phyloP scores from a whole-genome alignment of 2,797 vertebrate species.

The Poeciliopsis paucimaculata region DNA sequence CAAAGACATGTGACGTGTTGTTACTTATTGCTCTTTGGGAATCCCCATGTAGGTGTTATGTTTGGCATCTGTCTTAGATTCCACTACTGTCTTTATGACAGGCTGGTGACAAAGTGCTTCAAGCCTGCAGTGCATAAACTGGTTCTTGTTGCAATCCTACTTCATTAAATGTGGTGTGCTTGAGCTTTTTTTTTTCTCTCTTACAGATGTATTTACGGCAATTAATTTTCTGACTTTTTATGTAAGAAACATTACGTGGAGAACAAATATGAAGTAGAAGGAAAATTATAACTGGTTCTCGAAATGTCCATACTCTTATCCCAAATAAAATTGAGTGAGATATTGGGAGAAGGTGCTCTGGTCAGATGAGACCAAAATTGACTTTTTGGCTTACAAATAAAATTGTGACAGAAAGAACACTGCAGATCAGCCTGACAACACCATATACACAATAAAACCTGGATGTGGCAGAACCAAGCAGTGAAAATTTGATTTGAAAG shows the following conservation, averaged over 20 bases:
- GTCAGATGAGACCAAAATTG: neutral
- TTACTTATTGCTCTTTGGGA: neutral
- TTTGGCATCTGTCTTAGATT: neutral
- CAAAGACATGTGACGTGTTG: neutral
- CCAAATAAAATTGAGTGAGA: neutral
- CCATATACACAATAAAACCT: no score
- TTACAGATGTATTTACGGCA: neutral
- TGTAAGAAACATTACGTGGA: neutral
- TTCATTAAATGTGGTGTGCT: neutral
- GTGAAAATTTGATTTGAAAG: neutral
- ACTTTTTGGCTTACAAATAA: neutral
- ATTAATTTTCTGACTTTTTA: neutral
- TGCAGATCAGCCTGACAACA: no score
- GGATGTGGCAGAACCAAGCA: no score
- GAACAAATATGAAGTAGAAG: neutral
- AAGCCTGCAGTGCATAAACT: neutral
- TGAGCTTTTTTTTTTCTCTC: neutral
- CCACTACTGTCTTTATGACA: neutral
- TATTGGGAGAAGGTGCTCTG: neutral
- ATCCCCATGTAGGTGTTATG: neutral
- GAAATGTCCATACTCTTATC: neutral
- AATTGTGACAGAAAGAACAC: no score
- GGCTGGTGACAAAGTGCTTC: neutral
- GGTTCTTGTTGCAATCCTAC: neutral
- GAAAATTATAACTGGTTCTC: neutral